phyloP scores from a whole-genome alignment of 2,113 vertebrate genomes.

The Synodontis membranacea region DNA sequence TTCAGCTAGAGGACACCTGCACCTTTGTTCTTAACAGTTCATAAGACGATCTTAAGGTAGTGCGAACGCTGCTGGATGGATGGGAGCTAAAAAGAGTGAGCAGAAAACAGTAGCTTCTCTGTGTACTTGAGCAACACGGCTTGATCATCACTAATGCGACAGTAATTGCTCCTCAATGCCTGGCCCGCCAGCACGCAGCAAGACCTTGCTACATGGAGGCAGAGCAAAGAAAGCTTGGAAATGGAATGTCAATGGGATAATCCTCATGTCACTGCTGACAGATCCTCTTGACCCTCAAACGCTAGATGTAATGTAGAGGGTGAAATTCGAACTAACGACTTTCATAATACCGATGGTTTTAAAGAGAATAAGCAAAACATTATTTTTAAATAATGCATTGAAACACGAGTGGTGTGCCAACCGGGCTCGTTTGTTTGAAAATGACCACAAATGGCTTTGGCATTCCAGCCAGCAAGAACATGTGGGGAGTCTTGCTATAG shows the following conservation, averaged over 20 bases:
- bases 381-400: slow-evolving; percentile 16
- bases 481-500: slow-evolving; percentile 40
- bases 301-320: slow-evolving; percentile 63
- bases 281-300: slow-evolving; percentile 79
- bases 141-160: slow-evolving; percentile 76
- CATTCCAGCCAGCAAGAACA: slow-evolving; percentile 44
- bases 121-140: slow-evolving; percentile 60
- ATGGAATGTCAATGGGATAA: slow-evolving; percentile 77
- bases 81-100: slow-evolving; percentile 37
- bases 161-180: slow-evolving; percentile 76
- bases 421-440: slow-evolving; percentile 37
- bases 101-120: slow-evolving; percentile 56
- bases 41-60: slow-evolving; percentile 20
- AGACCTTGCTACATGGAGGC: slow-evolving; percentile 67
- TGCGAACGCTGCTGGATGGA: slow-evolving; percentile 38
- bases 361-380: slow-evolving; percentile 21
- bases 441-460: slow-evolving; percentile 51
- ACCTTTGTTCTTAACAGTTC: slow-evolving; percentile 38
- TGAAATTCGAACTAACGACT: slow-evolving; percentile 70
- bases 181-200: slow-evolving; percentile 64
- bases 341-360: slow-evolving; percentile 47
- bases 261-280: slow-evolving; percentile 74
- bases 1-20: slow-evolving; percentile 48
- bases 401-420: slow-evolving; percentile 40
- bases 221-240: slow-evolving; percentile 73